Evolutionary conservation across 2,113 vertebrate genomes (phyloP).

Genomic region (Phaethornis superciliosus): DNA sequence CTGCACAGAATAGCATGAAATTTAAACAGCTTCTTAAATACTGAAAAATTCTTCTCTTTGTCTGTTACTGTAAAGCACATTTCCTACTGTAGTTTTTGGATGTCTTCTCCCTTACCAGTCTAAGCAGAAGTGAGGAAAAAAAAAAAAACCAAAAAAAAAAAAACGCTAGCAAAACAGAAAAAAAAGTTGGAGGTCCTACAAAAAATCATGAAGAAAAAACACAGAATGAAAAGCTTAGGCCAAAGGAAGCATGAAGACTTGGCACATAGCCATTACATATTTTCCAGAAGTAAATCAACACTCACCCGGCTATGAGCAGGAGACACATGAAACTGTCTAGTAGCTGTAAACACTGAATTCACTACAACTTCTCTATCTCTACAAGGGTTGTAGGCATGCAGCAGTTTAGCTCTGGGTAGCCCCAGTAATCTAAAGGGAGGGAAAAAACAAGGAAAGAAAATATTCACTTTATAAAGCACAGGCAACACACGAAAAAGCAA

Average conservation of each 20-base stretch:
- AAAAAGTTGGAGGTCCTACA: conserved; percentile 7
- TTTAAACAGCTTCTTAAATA: neutral
- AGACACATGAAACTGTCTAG: conserved; percentile 94
- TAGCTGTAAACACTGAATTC: conserved; percentile 93
- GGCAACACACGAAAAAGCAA: neutral
- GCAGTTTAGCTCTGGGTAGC: conserved; percentile 89
- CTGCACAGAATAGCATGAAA: neutral
- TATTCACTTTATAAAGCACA: neutral
- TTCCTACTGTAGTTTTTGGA: conserved; percentile 17
- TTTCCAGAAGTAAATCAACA: conserved; percentile 72
- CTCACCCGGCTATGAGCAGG: conserved; percentile 93
- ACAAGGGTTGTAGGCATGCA: conserved; percentile 93
- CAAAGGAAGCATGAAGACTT: conserved; percentile 63
- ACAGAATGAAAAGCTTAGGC: conserved; percentile 45
- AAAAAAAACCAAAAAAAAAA: conserved; percentile 32
- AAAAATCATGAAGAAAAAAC: conserved; percentile 29
- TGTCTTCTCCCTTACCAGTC: neutral
- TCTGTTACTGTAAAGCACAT: conserved; percentile 19
- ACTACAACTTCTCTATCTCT: conserved; percentile 90
- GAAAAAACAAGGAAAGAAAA: neutral
- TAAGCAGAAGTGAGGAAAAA: conserved; percentile 15
- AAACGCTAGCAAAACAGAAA: conserved; percentile 18
- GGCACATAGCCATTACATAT: conserved; percentile 58
- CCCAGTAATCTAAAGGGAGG: conserved; percentile 82
- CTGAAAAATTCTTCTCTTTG: neutral